Conservation (phyloP, 2,888 invertebrate species). For the Rhagonycha fulva region DNA sequence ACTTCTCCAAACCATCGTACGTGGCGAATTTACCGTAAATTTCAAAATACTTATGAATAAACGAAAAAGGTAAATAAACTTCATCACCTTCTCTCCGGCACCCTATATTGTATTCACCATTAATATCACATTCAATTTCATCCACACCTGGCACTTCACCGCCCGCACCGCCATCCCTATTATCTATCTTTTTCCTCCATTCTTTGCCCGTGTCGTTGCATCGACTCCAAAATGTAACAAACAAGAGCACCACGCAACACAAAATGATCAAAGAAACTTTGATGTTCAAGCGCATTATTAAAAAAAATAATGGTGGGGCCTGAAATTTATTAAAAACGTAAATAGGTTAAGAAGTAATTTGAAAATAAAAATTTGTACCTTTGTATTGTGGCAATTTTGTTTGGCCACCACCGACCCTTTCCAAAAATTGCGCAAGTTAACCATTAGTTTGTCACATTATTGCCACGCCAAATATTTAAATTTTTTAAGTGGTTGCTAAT, state of each 20-base stretch:
- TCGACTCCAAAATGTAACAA: constrained; percentile 76
- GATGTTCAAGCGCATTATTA: constrained; percentile 80
- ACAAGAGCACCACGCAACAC: constrained; percentile 66
- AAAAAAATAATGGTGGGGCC: constrained; percentile 57
- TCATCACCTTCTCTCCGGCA: constrained; percentile 84
- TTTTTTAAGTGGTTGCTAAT: neutral
- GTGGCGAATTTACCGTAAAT: constrained; percentile 84
- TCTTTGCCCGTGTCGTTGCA: constrained; percentile 64
- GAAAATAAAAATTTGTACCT: constrained; percentile 32
- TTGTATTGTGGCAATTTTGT: constrained; percentile 46
- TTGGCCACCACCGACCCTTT: constrained; percentile 45
- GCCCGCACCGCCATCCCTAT: constrained; percentile 37
- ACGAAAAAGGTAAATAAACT: constrained; percentile 90
- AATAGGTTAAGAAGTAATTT: neutral
- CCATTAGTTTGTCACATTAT: constrained; percentile 41
- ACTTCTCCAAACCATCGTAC: constrained; percentile 75
- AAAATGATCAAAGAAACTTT: constrained; percentile 72
- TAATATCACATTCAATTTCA: constrained; percentile 86
- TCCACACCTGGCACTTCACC: constrained; percentile 58
- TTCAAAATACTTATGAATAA: constrained; percentile 93
- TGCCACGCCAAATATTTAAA: neutral
- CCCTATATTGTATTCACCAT: constrained; percentile 62
- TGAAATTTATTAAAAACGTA: constrained; percentile 36
- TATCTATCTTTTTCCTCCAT: constrained; percentile 35
- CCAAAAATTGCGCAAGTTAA: constrained; percentile 37